Evolutionary conservation across 1,140 invertebrate genomes (phyloP).

Genomic region (Lordiphosa mommai): DNA sequence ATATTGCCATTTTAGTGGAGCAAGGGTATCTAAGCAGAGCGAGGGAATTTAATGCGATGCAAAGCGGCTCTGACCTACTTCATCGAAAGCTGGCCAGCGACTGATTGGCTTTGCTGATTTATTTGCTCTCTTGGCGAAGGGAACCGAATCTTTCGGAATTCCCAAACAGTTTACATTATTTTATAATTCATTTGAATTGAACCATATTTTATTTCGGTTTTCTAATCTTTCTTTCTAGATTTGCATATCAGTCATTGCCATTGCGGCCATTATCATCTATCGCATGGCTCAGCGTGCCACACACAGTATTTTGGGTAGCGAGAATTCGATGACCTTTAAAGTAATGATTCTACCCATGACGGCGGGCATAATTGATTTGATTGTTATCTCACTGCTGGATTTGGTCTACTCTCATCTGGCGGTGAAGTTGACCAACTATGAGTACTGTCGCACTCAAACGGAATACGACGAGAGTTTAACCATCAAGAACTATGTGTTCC

Average conservation of each 20-base stretch:
- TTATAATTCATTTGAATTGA: too few species aligned
- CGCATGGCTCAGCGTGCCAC: constrained; percentile 85
- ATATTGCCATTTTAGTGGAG: too few species aligned
- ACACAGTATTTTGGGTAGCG: constrained; percentile 82
- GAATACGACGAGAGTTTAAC: constrained; percentile 92
- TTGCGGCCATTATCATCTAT: constrained; percentile 88
- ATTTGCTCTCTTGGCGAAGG: too few species aligned
- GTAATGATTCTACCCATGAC: constrained; percentile 85
- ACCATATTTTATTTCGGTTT: too few species aligned
- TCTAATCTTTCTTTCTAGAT: constrained; percentile 84
- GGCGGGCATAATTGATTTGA: constrained; percentile 87
- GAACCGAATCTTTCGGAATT: too few species aligned
- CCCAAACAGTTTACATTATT: too few species aligned
- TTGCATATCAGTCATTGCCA: constrained; percentile 86
- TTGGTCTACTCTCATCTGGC: constrained; percentile 81
- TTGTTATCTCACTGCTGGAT: constrained; percentile 81
- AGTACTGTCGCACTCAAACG: constrained; percentile 90
- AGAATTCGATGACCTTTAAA: constrained; percentile 82
- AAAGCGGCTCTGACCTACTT: too few species aligned
- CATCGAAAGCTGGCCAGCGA: too few species aligned
- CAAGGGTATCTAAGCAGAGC: too few species aligned
- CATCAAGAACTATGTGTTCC: constrained; percentile 92
- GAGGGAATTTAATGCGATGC: too few species aligned
- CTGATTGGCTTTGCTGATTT: too few species aligned
- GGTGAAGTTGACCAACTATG: constrained; percentile 85